Evolutionary conservation across 2,888 invertebrate genomes (phyloP).

Genomic region (Loripinus fragilis): DNA sequence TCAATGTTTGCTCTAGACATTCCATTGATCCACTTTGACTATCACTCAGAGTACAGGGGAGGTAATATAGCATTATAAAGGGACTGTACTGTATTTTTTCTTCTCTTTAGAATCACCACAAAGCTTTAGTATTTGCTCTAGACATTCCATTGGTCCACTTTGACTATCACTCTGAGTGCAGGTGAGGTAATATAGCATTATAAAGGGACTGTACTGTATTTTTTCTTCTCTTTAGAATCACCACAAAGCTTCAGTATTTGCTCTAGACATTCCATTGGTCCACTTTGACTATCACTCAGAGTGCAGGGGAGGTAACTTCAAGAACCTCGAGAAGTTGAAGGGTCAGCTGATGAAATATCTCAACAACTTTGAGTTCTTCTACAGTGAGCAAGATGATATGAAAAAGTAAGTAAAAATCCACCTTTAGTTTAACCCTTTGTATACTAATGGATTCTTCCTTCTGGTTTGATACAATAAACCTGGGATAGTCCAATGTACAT

Average conservation of each 20-base stretch:
- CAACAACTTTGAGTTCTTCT: constrained; percentile 90
- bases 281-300: constrained; percentile 99
- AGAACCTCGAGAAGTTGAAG: constrained; percentile 92
- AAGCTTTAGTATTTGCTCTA: constrained; percentile 89
- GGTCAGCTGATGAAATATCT: constrained; percentile 90
- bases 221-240: constrained; percentile 88
- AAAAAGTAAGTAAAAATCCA: constrained; percentile 56
- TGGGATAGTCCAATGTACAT: too few relatives aligned
- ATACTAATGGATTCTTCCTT: too few relatives aligned
- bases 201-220: too few relatives aligned
- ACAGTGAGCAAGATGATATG: constrained; percentile 63
- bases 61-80: too few relatives aligned
- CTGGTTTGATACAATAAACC: too few relatives aligned
- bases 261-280: constrained; percentile 92
- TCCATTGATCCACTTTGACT: too few relatives aligned
- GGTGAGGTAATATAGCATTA: too few relatives aligned
- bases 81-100: too few relatives aligned
- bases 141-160: too few relatives aligned
- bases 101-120: constrained; percentile 89
- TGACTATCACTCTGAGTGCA: too few relatives aligned
- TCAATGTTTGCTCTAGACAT: too few relatives aligned
- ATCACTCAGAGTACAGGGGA: too few relatives aligned
- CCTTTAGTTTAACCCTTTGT: background rate
- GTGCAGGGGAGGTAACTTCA: constrained; percentile 92
- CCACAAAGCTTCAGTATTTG: constrained; percentile 91